A percentile compares a stretch with the other conserved stretches of the same genome.
Conservation (phyloP, 2,888 invertebrate genomes). For the Oligia fasciuncula region DNA sequence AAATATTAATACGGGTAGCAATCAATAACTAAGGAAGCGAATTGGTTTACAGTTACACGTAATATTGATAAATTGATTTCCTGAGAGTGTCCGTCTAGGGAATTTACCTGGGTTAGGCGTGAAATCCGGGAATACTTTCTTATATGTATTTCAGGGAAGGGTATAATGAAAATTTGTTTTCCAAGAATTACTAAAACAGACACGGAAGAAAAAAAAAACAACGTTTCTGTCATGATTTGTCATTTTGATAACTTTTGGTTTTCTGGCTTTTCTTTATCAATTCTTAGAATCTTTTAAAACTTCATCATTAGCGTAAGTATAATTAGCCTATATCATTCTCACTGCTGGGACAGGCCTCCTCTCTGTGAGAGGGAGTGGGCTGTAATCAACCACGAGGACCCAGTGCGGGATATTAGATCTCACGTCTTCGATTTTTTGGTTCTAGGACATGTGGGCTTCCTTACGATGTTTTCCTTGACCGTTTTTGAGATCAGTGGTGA, state of each 20-base stretch:
- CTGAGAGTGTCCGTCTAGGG: constrained; percentile 35
- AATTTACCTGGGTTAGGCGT: constrained; percentile 17
- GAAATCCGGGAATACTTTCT: constrained; percentile 8
- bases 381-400: neutral
- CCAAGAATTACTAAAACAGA: neutral
- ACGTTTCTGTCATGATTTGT: neutral
- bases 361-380: neutral
- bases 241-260: neutral
- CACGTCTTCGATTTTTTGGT: neutral
- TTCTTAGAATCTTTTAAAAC: neutral
- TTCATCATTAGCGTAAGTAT: no score
- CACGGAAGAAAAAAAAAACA: neutral
- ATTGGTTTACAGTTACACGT: constrained; percentile 25
- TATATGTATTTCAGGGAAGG: neutral
- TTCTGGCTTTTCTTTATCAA: neutral
- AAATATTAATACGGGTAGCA: constrained; percentile 13
- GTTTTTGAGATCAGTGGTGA: neutral
- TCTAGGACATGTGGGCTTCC: neutral
- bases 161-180: constrained; percentile 2
- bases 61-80: constrained; percentile 53
- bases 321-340: neutral
- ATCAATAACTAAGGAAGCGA: constrained; percentile 25
- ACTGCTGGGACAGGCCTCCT: neutral
- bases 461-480: neutral
- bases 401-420: neutral